phyloP scores from a whole-genome alignment of 2,113 vertebrate species.

The Erythrocercus mccallii region DNA sequence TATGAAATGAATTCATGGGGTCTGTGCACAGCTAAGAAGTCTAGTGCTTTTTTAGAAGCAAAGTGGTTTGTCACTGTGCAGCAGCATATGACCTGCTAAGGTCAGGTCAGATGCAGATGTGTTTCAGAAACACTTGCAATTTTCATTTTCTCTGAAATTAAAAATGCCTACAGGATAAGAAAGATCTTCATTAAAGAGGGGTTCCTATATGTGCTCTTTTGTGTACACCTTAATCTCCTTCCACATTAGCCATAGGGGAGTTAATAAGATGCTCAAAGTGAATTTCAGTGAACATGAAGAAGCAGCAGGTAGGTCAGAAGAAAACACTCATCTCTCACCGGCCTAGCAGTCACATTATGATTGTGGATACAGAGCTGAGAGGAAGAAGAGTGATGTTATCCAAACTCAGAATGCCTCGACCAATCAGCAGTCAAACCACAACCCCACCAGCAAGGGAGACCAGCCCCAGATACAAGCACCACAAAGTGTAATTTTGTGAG shows the following conservation, averaged over 20 bases:
- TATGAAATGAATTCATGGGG: neutral
- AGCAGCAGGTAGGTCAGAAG: neutral
- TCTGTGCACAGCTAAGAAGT: neutral
- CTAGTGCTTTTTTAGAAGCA: neutral
- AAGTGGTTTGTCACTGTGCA: neutral
- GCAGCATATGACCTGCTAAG: neutral
- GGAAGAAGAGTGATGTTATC: neutral
- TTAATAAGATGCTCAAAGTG: neutral
- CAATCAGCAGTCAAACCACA: neutral
- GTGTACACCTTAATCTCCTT: neutral
- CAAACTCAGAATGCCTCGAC: neutral
- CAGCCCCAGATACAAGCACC: neutral
- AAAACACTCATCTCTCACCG: neutral
- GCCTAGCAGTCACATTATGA: neutral
- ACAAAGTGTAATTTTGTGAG: neutral
- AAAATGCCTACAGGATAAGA: neutral
- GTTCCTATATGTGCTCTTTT: neutral
- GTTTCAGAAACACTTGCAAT: neutral
- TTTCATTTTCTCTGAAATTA: neutral
- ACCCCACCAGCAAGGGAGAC: neutral
- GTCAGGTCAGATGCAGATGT: neutral
- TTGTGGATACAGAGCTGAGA: neutral
- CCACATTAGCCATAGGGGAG: neutral
- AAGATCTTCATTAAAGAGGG: neutral
- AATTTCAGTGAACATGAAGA: neutral